Percentiles rank a stretch among this genome's conserved stretches.
Conservation (phyloP, 2,113 vertebrate species). For the Illadopsis cleaveri region DNA sequence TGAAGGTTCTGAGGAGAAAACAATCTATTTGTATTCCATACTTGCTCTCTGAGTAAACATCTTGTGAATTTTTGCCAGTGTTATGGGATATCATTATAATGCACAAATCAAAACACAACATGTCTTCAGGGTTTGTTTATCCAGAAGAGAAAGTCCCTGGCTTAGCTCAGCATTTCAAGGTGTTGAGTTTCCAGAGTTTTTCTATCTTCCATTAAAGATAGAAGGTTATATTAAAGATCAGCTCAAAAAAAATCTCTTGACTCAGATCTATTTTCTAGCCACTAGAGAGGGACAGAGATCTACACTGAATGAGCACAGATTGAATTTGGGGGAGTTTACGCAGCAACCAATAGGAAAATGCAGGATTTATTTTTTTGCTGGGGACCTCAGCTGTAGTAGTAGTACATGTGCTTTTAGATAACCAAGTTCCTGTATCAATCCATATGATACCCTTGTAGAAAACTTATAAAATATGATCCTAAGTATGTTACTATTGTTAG, state of each 20-base stretch:
- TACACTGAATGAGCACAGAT: neutral
- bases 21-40: neutral
- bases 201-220: neutral
- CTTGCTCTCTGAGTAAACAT: neutral
- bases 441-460: neutral
- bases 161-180: neutral
- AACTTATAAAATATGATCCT: neutral
- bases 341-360: neutral
- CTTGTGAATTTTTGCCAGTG: neutral
- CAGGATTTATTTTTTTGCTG: neutral
- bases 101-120: constrained; percentile 9
- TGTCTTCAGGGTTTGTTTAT: neutral
- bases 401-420: neutral
- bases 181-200: neutral
- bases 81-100: neutral
- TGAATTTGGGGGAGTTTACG: constrained; percentile 13
- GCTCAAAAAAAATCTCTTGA: neutral
- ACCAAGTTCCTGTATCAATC: neutral
- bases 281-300: constrained; percentile 62
- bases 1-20: neutral
- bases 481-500: neutral
- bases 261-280: constrained; percentile 14
- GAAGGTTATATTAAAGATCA: neutral
- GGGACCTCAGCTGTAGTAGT: neutral
- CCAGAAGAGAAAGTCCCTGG: neutral